Evolutionary conservation across 2,888 invertebrate species (phyloP).

Genomic region (Drosophila emarginata): DNA sequence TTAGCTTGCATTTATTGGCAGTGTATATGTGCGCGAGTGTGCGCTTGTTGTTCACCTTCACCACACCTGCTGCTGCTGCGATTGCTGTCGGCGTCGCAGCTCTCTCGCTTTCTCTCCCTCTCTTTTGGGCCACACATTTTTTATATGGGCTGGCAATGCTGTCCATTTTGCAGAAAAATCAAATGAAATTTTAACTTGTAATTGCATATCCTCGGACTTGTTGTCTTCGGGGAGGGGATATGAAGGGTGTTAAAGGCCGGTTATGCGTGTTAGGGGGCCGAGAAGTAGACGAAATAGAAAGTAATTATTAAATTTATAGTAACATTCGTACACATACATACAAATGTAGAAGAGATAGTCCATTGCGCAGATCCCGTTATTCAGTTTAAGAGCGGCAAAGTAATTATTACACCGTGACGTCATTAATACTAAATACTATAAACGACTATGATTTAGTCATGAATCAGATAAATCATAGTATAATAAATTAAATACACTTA

Average conservation of each 20-base stretch:
- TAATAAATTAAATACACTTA: too few species aligned
- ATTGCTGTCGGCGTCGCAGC: conserved; percentile 32
- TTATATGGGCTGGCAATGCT: conserved; percentile 54
- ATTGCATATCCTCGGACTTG: conserved; percentile 10
- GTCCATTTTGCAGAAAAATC: neutral
- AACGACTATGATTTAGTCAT: too few species aligned
- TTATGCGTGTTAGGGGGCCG: too few species aligned
- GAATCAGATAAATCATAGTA: too few species aligned
- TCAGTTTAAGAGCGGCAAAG: conserved; percentile 59
- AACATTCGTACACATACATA: neutral
- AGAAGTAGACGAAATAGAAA: neutral
- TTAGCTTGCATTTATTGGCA: conserved; percentile 19
- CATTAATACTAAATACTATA: too few species aligned
- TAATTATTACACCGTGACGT: too few species aligned
- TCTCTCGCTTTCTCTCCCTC: conserved; percentile 21
- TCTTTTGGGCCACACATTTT: conserved; percentile 34
- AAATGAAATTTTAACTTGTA: neutral
- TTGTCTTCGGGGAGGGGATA: neutral
- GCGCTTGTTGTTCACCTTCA: conserved; percentile 51
- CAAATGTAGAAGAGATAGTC: neutral
- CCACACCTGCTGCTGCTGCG: conserved; percentile 66
- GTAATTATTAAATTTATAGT: neutral
- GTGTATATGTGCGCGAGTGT: neutral
- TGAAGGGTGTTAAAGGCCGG: neutral
- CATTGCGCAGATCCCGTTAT: neutral